Evolutionary conservation across 1,140 invertebrate genomes (phyloP), one percentile per base, ranked within the genome.

Genomic region (Thereuonema tuberculata): DNA sequence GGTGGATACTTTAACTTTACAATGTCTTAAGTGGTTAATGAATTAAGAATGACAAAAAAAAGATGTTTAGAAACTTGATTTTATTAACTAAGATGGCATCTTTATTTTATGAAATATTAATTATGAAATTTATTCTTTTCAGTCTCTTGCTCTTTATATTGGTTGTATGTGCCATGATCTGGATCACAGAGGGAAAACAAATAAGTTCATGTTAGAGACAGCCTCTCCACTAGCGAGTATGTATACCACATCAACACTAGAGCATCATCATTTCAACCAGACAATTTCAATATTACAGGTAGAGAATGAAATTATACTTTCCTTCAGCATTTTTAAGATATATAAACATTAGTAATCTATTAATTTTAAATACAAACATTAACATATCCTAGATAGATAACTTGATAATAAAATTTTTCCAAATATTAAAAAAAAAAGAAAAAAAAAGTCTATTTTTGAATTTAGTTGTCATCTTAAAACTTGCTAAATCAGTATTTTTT

Each of bases 261-360:
- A 90, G 68, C 86, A 89, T 69, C 87, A 90, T 69, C 87, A 90
- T 70, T 91, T 89, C 68, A 90, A 90, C 70, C 86, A 88, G 67
- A 89, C 87, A 1, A 84, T 89, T 9, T 85, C 83, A 9, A 90
- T 91, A 66, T 71, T 90, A 3, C 84, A 87, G 71, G 84, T 85
- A 63, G 61, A n/a, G n/a, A n/a, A n/a, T n/a, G n/a, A n/a, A n/a
- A n/a, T 57, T 46, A 52, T 25, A 24, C 25, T 12, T 60, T 28
- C 25, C 62, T 61, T 1, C 24, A 2, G 17, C 20, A 50, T 29
- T 61, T 62, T 3, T 61, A 62, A 21, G 21, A 54, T 47, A 62
- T 46, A n/a, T n/a, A n/a, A n/a, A n/a, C n/a, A n/a, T n/a, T n/a
- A n/a, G n/a, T n/a, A n/a, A n/a, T n/a, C n/a, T n/a, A n/a, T n/a